Conservation (phyloP, 2,113 vertebrate species). For the Chloropsis cyanopogon region DNA sequence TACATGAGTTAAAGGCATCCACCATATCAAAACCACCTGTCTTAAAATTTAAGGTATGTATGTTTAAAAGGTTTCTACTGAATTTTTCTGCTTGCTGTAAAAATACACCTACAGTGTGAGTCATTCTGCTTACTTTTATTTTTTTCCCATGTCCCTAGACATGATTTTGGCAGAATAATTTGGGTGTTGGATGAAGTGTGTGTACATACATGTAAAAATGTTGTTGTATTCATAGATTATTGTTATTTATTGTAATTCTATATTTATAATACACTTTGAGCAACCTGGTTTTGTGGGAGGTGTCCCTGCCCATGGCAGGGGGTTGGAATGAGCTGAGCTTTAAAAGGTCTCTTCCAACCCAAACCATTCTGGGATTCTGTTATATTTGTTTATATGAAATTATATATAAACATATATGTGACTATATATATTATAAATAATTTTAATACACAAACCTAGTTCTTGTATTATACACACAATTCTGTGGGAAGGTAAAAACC, state of each 20-base stretch:
- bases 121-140: background rate
- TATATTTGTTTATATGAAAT: background rate
- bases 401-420: background rate
- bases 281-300: background rate
- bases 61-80: background rate
- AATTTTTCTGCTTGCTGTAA: background rate
- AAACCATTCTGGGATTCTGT: background rate
- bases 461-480: background rate
- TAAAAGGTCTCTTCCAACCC: background rate
- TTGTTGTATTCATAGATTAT: background rate
- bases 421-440: background rate
- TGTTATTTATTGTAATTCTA: background rate
- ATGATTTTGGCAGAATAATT: background rate
- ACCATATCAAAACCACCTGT: slow-evolving; percentile 81
- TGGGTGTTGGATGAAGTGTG: background rate
- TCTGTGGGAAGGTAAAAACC: background rate
- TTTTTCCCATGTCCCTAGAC: background rate
- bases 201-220: background rate
- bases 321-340: background rate
- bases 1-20: slow-evolving; percentile 81
- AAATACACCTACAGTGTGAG: background rate
- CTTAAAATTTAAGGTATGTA: slow-evolving; percentile 92
- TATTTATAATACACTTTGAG: background rate
- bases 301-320: background rate
- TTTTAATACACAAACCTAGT: background rate